phyloP scores from a whole-genome alignment of 2,797 vertebrate species.

The Pseudomugil tenellus region DNA sequence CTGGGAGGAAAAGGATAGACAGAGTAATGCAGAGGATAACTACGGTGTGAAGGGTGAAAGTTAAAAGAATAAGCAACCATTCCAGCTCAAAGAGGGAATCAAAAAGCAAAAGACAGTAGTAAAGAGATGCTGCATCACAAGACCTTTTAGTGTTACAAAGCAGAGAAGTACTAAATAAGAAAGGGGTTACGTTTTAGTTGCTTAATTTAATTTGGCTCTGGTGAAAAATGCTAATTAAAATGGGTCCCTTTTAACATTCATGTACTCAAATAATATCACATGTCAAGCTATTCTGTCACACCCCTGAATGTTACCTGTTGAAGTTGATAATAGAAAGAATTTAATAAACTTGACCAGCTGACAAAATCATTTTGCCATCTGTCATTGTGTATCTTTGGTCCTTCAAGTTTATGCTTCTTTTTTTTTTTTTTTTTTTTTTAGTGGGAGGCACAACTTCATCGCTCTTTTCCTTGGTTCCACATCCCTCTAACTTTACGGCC shows the following conservation, averaged over 20 bases:
- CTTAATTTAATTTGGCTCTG: no score
- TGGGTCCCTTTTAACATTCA: neutral
- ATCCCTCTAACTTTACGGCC: slow-evolving; percentile 53
- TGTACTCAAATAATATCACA: slow-evolving; percentile 34
- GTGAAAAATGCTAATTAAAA: neutral
- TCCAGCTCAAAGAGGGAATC: slow-evolving; percentile 31
- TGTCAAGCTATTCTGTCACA: slow-evolving; percentile 13
- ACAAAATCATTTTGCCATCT: slow-evolving; percentile 32
- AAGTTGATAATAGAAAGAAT: slow-evolving; percentile 17
- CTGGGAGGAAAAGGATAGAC: slow-evolving; percentile 47
- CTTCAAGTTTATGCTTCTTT: slow-evolving; percentile 35
- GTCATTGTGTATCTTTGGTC: slow-evolving; percentile 48
- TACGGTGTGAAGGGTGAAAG: slow-evolving; percentile 35
- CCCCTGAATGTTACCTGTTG: neutral
- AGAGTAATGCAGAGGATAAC: slow-evolving; percentile 58
- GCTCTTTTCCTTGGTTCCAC: slow-evolving; percentile 24
- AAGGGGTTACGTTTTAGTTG: no score
- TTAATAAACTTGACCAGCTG: slow-evolving; percentile 44
- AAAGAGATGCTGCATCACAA: slow-evolving; percentile 21
- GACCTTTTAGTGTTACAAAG: neutral
- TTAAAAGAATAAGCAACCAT: slow-evolving; percentile 33
- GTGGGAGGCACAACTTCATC: slow-evolving; percentile 44
- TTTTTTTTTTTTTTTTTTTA: neutral
- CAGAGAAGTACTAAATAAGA: neutral
- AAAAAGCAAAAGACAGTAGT: slow-evolving; percentile 23